Percentiles rank a stretch among this genome's conserved stretches.
phyloP scores from a whole-genome alignment of 1,140 invertebrate species.

The Hydropsyche tenuis region DNA sequence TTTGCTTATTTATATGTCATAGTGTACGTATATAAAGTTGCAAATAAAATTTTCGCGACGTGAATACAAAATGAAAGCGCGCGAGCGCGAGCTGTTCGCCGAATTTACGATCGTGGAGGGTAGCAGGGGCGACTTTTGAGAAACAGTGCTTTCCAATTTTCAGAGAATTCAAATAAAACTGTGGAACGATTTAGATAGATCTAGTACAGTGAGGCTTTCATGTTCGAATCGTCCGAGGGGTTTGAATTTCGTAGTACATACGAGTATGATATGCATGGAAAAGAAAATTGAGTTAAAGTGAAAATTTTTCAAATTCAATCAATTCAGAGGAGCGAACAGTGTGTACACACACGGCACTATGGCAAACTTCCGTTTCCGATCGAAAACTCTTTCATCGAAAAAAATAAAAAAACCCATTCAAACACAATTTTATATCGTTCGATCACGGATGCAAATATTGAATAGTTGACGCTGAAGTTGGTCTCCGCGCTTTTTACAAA shows the following conservation, averaged over 20 bases:
- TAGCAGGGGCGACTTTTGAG: neutral
- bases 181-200: too few relatives aligned
- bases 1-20: too few relatives aligned
- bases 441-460: too few relatives aligned
- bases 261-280: too few relatives aligned
- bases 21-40: constrained; percentile 4
- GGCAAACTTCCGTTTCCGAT: constrained; percentile 9
- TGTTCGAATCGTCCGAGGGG: too few relatives aligned
- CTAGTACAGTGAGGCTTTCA: too few relatives aligned
- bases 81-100: neutral
- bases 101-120: neutral
- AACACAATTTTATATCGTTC: constrained; percentile 18
- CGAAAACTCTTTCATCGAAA: neutral
- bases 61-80: constrained; percentile 13
- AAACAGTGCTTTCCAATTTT: neutral
- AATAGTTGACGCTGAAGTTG: too few relatives aligned
- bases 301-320: neutral
- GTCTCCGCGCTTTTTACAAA: too few relatives aligned
- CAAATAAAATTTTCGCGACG: constrained; percentile 12
- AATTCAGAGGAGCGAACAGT: constrained; percentile 1
- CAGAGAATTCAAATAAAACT: too few relatives aligned
- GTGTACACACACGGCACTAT: neutral
- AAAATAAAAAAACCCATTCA: neutral
- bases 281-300: too few relatives aligned
- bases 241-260: too few relatives aligned